A percentile compares a stretch with the other conserved stretches of the same genome.
phyloP scores from a whole-genome alignment of 2,797 vertebrate genomes.

The Eulemur rubriventer region DNA sequence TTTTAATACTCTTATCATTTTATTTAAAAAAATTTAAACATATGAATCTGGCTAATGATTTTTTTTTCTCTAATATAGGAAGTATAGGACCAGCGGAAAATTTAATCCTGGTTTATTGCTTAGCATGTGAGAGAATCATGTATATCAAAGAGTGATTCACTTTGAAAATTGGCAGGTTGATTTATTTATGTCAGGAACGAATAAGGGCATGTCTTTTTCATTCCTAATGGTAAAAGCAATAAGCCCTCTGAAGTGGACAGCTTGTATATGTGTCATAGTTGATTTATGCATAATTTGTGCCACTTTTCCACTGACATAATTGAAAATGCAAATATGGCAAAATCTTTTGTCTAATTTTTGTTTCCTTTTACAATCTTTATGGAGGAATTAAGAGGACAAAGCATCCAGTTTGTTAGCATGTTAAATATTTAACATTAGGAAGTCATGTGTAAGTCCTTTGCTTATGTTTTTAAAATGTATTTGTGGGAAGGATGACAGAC shows the following conservation, averaged over 20 bases:
- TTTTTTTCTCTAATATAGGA: neutral
- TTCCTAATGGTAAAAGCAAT: neutral
- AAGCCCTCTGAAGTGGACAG: constrained; percentile 23
- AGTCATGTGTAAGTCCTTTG: constrained; percentile 85
- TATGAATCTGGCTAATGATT: neutral
- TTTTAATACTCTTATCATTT: neutral
- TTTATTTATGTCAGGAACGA: neutral
- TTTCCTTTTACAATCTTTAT: constrained; percentile 58
- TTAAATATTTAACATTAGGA: constrained; percentile 86
- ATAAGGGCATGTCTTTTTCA: neutral
- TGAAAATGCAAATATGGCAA: constrained; percentile 55
- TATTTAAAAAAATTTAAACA: neutral
- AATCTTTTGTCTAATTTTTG: constrained; percentile 65
- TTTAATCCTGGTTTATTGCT: constrained; percentile 2
- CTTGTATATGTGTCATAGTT: constrained; percentile 49
- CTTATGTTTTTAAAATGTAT: constrained; percentile 87
- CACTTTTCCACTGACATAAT: constrained; percentile 29
- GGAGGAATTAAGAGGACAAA: constrained; percentile 61
- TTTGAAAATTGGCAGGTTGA: constrained; percentile 1
- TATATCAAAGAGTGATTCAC: constrained; percentile 11
- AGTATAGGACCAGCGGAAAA: neutral
- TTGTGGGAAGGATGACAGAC: constrained; percentile 85
- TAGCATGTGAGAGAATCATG: neutral
- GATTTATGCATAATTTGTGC: constrained; percentile 50
- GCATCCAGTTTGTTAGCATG: constrained; percentile 81